phyloP scores from a whole-genome alignment of 2,888 invertebrate genomes.

The Athalia rosae region DNA sequence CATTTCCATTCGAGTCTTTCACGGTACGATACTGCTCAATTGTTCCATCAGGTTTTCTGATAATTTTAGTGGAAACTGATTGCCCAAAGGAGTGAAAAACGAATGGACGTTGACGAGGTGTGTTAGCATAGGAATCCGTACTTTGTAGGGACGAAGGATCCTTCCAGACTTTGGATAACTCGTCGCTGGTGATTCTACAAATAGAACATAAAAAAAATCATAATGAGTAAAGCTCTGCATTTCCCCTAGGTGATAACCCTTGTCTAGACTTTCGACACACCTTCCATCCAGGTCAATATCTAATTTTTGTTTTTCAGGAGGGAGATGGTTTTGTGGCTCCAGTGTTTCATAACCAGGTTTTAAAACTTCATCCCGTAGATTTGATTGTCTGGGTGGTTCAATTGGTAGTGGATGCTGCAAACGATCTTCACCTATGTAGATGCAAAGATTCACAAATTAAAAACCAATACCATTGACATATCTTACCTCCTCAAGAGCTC shows the following conservation, averaged over 20 bases:
- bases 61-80: conserved; percentile 75
- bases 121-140: conserved; percentile 56
- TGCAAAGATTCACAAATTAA: neutral
- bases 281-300: conserved; percentile 78
- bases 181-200: conserved; percentile 60
- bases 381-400: conserved; percentile 52
- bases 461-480: neutral
- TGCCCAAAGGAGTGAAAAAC: conserved; percentile 71
- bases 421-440: conserved; percentile 3
- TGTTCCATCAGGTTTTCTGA: conserved; percentile 77
- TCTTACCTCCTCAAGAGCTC: neutral
- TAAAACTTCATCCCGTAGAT: conserved; percentile 75
- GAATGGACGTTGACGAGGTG: conserved; percentile 59
- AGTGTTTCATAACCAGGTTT: conserved; percentile 74
- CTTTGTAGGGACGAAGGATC: conserved; percentile 62
- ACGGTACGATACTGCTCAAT: conserved; percentile 77
- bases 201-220: conserved; percentile 3
- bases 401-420: conserved; percentile 43
- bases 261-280: conserved; percentile 67
- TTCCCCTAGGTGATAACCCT: conserved; percentile 60
- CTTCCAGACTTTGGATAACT: conserved; percentile 64
- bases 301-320: conserved; percentile 60
- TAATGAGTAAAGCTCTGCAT: conserved; percentile 58
- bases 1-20: conserved; percentile 77
- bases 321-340: conserved; percentile 34